phyloP scores from a whole-genome alignment of 2,113 vertebrate species.

The Chionis minor region DNA sequence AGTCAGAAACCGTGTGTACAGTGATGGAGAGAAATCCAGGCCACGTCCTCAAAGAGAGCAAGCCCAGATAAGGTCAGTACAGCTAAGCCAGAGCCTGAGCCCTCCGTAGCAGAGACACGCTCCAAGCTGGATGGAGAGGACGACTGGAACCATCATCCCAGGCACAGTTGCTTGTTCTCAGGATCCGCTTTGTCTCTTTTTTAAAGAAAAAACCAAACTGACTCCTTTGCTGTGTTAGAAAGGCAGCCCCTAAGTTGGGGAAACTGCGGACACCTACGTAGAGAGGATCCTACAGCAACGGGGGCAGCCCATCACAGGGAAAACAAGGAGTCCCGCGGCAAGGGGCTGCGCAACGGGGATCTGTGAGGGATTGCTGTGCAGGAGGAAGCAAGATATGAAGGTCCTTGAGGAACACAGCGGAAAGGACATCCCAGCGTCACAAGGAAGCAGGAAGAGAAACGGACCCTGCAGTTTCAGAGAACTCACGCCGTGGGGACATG shows the following conservation, averaged over 20 bases:
- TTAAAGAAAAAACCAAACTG: neutral
- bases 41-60: neutral
- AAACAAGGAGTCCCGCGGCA: neutral
- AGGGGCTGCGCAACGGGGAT: neutral
- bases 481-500: neutral
- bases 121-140: neutral
- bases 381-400: neutral
- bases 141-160: neutral
- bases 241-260: neutral
- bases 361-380: neutral
- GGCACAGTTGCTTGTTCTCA: neutral
- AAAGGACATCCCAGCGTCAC: neutral
- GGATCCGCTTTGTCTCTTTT: neutral
- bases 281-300: neutral
- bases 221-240: neutral
- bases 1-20: neutral
- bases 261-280: neutral
- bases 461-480: neutral
- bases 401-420: neutral
- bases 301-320: neutral
- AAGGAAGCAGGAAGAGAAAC: neutral
- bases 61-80: neutral
- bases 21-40: neutral
- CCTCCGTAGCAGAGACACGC: neutral
- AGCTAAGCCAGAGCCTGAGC: neutral